phyloP scores from a whole-genome alignment of 2,113 vertebrate species.

The Urocynchramus pylzowi region DNA sequence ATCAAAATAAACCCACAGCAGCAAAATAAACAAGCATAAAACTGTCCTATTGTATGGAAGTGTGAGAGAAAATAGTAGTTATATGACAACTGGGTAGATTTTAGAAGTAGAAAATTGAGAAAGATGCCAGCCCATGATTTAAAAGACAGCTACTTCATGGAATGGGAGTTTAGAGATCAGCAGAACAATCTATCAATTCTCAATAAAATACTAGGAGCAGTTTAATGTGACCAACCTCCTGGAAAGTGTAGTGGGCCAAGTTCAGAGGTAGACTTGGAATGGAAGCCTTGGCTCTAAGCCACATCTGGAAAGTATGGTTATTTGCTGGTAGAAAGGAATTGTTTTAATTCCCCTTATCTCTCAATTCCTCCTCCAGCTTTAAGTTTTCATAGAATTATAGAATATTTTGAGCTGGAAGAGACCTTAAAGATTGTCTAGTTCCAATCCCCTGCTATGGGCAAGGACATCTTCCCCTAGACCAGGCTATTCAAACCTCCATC shows the following conservation, averaged over 20 bases:
- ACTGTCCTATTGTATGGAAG: constrained; percentile 4
- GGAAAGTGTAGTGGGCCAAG: not conserved
- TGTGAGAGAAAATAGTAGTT: constrained; percentile 34
- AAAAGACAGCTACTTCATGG: not conserved
- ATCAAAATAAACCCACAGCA: constrained; percentile 53
- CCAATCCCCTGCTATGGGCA: not conserved
- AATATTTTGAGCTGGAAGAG: not conserved
- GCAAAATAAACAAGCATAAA: constrained; percentile 46
- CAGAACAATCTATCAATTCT: constrained; percentile 19
- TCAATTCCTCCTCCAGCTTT: not conserved
- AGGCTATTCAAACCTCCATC: not conserved
- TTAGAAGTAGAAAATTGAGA: constrained; percentile 13
- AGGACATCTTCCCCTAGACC: not conserved
- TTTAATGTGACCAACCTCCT: constrained; percentile 10
- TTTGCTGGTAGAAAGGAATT: not conserved
- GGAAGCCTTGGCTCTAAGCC: not conserved
- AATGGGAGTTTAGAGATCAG: not conserved
- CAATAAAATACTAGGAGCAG: constrained; percentile 3
- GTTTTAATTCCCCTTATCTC: not conserved
- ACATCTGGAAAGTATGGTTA: not conserved
- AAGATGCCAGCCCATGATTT: not conserved
- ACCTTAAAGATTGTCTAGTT: not conserved
- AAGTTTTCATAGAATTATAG: not conserved
- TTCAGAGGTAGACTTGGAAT: not conserved
- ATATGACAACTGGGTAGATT: not conserved